Base-by-base conservation (phyloP, 92 coral and sea anemone genomes). In the Phenganax marumi region DNA sequence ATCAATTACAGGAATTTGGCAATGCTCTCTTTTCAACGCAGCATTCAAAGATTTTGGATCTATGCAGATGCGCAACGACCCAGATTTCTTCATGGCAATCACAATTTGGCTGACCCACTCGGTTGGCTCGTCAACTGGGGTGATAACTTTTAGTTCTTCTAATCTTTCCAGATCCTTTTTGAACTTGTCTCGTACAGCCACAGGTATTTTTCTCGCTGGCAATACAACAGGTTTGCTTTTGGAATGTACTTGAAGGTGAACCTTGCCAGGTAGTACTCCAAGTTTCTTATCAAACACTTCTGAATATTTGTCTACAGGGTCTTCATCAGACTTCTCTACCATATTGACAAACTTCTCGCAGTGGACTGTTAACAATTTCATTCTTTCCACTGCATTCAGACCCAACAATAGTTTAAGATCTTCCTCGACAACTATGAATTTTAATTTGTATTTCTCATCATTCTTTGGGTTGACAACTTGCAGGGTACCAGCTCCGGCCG, bases 211-310 rank as follows among this genome's bases (percentile, higher is more conserved):
- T 24, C 81, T 73, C 26, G 81, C 86, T 72, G 81, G 86, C 19
- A 83, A 78, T 16, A 71, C 63, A 10, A 83, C 81, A 8, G 73
- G 81, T 73, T 17, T 71, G 57, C 72, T 24, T 10, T 25, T 21
- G 16, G 70, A 43, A 81, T 81, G 79, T 39, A 81, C 70, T 81
- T 81, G 85, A 2, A 81, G 79, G 12, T 63, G 70, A 57, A 55
- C 81, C 68, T 83, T 83, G 62, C 85, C 85, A 52, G 85, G 85
- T 7, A 81, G 54, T 70, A 53, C 52, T 47, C 85, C 80, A 68
- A 53, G 85, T 33, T 47, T 22, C 48, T 25, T 17, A 47, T 72
- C 60, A 62, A 83, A 83, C 17, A 73, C 81, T 56, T 84, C 82
- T 8, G 82, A 25, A 25, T 73, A 84, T 50, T 75, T 84, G 82